Evolutionary conservation across 2,888 invertebrate genomes (phyloP), one percentile per base, ranked within the genome.

Genomic region (Scaptomyza reducta): DNA sequence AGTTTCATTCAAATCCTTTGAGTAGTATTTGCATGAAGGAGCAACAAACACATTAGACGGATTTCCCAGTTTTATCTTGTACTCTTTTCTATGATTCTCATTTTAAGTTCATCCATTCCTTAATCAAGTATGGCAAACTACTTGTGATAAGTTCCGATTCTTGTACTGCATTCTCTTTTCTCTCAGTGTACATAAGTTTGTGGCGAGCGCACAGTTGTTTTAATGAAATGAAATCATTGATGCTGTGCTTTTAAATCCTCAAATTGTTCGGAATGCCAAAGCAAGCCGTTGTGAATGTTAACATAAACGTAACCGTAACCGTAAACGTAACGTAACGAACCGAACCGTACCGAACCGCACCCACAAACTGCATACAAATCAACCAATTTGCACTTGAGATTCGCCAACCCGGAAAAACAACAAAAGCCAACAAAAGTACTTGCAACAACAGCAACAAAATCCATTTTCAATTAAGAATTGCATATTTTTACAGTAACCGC

Each of bases 351-450:
- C 64, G 50, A 38, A 44, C 53, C 61, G 44, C 47, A 51, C 40
- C 66, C 76, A 58, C 68, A 83, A 79, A 81, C 74, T 74, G 83
- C 84, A 83, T 77, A 68, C 87, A 86, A 83, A 86, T 79, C 58
- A 68, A 81, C 70, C 80, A 77, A 86, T 80, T 83, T 74, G 65
- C 77, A 79, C 66, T 73, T 69, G 68, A 79, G 61, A 45, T 51
- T 56, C 35, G 25, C 59, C 49, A 49, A 22, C 16, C 31, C n/a
- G 18, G n/a, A 10, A 49, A 4, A 46, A 41, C 31, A 62, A 38
- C 14, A 42, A 22, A 7, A 60, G n/a, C 35, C 57, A 40, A 64
- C 33, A 60, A 70, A 79, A 79, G 13, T 7, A n/a, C 9, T 10
- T 31, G 7, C 29, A 62, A 31, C 14, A 42, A 22, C 22, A 44